Evolutionary conservation across 2,888 invertebrate species (phyloP).

Genomic region (Margaritifera margaritifera): DNA sequence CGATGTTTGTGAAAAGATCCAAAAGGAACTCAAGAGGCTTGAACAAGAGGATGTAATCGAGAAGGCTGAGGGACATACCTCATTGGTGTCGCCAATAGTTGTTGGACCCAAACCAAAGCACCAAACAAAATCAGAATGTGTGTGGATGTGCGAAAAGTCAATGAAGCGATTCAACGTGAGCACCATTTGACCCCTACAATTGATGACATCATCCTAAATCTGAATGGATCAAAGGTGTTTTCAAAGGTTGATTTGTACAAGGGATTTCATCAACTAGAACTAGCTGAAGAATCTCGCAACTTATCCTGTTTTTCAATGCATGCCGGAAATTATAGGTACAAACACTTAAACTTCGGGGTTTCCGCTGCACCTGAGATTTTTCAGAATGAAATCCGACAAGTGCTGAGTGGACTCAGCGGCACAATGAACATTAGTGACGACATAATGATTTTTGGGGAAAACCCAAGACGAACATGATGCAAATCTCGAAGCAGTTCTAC

Average conservation of each 20-base stretch:
- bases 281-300: slow-evolving; percentile 29
- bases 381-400: slow-evolving; percentile 17
- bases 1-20: slow-evolving; percentile 28
- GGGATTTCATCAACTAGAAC: slow-evolving; percentile 42
- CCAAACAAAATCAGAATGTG: slow-evolving; percentile 35
- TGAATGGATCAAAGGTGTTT: slow-evolving; percentile 38
- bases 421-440: slow-evolving; percentile 3
- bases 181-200: slow-evolving; percentile 34
- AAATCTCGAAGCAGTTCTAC: background rate
- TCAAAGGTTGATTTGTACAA: slow-evolving; percentile 31
- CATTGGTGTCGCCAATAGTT: slow-evolving; percentile 44
- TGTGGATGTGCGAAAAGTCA: slow-evolving; percentile 40
- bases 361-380: no score
- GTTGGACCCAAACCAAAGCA: slow-evolving; percentile 38
- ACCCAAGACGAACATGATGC: slow-evolving; percentile 6
- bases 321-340: slow-evolving; percentile 23
- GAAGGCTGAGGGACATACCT: slow-evolving; percentile 39
- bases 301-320: slow-evolving; percentile 38
- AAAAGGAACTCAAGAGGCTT: slow-evolving; percentile 31
- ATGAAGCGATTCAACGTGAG: slow-evolving; percentile 30
- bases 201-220: slow-evolving; percentile 32
- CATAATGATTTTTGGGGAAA: slow-evolving; percentile 2
- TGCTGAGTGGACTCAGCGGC: slow-evolving; percentile 3
- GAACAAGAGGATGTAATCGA: slow-evolving; percentile 45
- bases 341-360: slow-evolving; percentile 15